Evolutionary conservation across 2,888 invertebrate genomes (phyloP).

Genomic region (Ichneumoninae sp.): DNA sequence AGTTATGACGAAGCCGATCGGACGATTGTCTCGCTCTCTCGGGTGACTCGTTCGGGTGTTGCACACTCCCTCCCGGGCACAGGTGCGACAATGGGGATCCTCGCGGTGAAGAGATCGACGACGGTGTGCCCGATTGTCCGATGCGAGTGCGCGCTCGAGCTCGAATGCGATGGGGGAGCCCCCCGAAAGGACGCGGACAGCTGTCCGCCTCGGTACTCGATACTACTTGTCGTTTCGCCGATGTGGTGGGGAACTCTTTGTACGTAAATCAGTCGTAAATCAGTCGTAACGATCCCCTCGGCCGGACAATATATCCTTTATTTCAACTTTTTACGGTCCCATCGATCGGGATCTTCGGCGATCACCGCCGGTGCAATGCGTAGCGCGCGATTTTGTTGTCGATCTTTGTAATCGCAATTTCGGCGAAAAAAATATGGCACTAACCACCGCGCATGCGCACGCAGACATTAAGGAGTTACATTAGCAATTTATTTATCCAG

Average conservation of each 20-base stretch:
- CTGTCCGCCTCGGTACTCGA: slow-evolving; percentile 5
- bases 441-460: not conserved
- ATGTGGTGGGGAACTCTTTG: slow-evolving; percentile 46
- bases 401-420: not conserved
- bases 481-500: too few relatives aligned
- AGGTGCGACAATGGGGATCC: slow-evolving; percentile 62
- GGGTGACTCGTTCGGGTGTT: not conserved
- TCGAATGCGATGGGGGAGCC: not conserved
- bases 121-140: slow-evolving; percentile 70
- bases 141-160: slow-evolving; percentile 40
- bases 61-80: not conserved
- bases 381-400: not conserved
- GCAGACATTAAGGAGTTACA: too few relatives aligned
- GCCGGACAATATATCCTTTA: not conserved
- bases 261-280: not conserved
- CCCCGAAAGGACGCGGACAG: not conserved
- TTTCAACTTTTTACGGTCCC: not conserved
- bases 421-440: not conserved
- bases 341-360: not conserved
- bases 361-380: too few relatives aligned
- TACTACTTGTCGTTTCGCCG: slow-evolving; percentile 3
- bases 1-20: not conserved
- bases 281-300: not conserved
- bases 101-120: slow-evolving; percentile 73
- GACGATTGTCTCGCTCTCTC: not conserved